Conservation (phyloP, 1,140 invertebrate genomes). For the Eupristina koningsbergeri region DNA sequence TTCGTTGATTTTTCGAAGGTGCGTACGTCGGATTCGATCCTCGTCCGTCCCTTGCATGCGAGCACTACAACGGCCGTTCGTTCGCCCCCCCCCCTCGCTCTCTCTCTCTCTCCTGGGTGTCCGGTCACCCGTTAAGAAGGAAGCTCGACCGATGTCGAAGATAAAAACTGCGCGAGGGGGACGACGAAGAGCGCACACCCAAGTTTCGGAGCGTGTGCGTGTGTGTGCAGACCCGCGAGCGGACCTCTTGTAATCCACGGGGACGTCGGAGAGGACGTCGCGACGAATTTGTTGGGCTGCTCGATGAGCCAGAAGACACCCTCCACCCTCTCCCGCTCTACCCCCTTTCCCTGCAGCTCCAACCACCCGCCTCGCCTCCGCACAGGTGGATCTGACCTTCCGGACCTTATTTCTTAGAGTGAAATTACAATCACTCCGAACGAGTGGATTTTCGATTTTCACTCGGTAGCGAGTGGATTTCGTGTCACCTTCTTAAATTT, state of each 20-base stretch:
- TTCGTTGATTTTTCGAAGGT: constrained; percentile 32
- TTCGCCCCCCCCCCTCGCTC: neutral
- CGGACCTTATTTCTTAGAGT: no score
- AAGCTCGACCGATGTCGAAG: constrained; percentile 66
- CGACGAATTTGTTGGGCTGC: constrained; percentile 64
- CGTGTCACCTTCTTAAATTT: no score
- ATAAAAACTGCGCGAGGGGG: constrained; percentile 58
- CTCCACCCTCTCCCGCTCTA: neutral
- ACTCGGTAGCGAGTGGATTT: no score
- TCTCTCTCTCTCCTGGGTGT: constrained; percentile 48
- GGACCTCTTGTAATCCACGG: constrained; percentile 60
- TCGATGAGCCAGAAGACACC: constrained; percentile 67
- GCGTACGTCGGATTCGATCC: constrained; percentile 53
- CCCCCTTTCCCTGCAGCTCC: neutral
- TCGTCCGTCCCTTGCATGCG: neutral
- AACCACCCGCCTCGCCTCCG: constrained; percentile 12
- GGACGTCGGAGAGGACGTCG: constrained; percentile 58
- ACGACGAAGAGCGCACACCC: neutral
- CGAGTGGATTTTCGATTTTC: no score
- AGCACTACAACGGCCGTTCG: constrained; percentile 37
- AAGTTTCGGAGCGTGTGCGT: constrained; percentile 2
- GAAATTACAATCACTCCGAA: no score
- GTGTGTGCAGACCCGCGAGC: constrained; percentile 20
- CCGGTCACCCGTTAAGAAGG: constrained; percentile 66
- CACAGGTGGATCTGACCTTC: no score